These are phyloP conservation scores for Gracilinanus agilis DNA, from an alignment of 2,113 vertebrate genomes.

Conservation along the genomic window DNA sequence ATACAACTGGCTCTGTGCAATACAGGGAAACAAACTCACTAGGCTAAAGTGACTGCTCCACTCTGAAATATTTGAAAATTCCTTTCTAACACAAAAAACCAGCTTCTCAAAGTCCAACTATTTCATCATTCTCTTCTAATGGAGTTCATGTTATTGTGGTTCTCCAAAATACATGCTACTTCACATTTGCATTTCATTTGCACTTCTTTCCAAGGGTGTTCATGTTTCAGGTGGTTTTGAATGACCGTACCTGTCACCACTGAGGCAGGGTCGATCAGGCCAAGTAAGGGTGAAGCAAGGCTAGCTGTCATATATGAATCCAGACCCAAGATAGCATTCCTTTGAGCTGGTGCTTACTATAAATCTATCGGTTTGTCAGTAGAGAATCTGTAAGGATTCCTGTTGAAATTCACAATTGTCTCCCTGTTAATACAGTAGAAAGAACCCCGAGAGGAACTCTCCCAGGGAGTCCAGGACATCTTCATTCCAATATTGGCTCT, in stretches of 20 bases:
- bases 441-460: no score
- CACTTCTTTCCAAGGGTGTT: neutral
- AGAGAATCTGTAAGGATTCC: neutral
- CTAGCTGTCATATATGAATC: no score
- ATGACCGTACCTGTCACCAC: constrained; percentile 35
- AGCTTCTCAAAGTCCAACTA: neutral
- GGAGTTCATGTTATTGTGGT: constrained; percentile 48
- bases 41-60: neutral
- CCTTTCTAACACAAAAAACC: neutral
- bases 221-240: constrained; percentile 29
- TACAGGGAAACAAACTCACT: neutral
- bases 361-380: neutral
- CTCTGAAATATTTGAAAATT: constrained; percentile 8
- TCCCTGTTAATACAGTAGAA: neutral
- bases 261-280: neutral
- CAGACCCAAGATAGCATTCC: neutral
- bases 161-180: neutral
- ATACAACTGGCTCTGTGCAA: neutral
- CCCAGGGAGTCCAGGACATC: no score
- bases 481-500: no score
- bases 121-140: constrained; percentile 17
- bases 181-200: neutral
- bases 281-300: constrained; percentile 12
- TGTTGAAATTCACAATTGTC: neutral
- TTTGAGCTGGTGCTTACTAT: neutral